Conservation (phyloP, 2,113 vertebrate genomes). For the Apteryx owenii region DNA sequence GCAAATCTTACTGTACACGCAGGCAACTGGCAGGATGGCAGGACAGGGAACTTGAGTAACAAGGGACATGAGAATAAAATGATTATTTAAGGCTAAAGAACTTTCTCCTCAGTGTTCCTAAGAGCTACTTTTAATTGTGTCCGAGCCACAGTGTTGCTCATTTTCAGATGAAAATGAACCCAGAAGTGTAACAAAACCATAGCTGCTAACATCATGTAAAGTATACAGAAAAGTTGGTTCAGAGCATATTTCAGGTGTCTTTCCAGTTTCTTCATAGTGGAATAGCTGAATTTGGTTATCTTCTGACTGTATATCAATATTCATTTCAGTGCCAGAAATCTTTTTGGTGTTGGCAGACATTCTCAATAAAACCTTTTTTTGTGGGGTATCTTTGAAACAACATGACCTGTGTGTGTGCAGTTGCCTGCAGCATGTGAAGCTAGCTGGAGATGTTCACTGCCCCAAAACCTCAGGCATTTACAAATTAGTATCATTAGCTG, state of each 20-base stretch:
- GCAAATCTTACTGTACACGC: no score
- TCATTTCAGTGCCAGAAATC: neutral
- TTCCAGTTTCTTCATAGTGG: neutral
- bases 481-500: neutral
- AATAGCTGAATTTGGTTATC: neutral
- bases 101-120: neutral
- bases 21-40: neutral
- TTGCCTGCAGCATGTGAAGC: neutral
- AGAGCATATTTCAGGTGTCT: neutral
- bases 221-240: neutral
- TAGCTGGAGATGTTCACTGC: neutral
- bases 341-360: neutral
- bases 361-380: neutral
- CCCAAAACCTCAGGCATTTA: neutral
- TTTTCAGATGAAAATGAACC: neutral
- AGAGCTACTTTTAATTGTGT: neutral
- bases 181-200: neutral
- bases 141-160: neutral
- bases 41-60: neutral
- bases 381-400: neutral
- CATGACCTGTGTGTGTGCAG: rapidly evolving
- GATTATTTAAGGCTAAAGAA: neutral
- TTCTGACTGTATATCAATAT: neutral
- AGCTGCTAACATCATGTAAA: neutral
- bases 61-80: neutral